Evolutionary conservation across 2,797 vertebrate species (phyloP).

Genomic region (Pristis pectinata): DNA sequence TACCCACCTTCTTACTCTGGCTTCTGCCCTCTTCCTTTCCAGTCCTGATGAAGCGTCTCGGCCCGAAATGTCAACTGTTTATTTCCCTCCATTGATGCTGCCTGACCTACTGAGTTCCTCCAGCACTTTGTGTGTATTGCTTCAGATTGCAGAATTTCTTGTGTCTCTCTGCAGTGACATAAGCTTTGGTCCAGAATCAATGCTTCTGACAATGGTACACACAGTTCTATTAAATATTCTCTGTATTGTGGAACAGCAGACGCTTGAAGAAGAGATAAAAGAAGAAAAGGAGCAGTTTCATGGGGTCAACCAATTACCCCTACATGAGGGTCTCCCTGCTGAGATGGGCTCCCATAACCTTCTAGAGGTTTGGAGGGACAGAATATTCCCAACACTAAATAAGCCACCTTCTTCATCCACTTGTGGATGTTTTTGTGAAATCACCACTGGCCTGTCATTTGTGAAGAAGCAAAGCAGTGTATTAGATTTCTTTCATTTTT

Average conservation of each 20-base stretch:
- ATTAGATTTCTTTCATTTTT: background rate
- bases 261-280: background rate
- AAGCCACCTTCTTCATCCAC: background rate
- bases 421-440: background rate
- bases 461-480: background rate
- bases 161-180: too few relatives aligned
- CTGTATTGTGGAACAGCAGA: background rate
- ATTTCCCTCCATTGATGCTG: too few relatives aligned
- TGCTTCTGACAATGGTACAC: too few relatives aligned
- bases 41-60: too few relatives aligned
- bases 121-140: too few relatives aligned
- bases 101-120: too few relatives aligned
- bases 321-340: background rate
- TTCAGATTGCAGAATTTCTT: too few relatives aligned
- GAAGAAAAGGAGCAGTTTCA: background rate
- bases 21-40: too few relatives aligned
- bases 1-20: too few relatives aligned
- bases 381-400: background rate
- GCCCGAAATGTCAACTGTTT: too few relatives aligned
- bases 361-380: too few relatives aligned
- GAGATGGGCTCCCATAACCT: background rate
- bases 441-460: background rate
- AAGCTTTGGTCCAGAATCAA: too few relatives aligned
- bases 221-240: background rate
- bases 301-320: background rate